phyloP scores from a whole-genome alignment of 2,113 vertebrate species.

The Mola mola region DNA sequence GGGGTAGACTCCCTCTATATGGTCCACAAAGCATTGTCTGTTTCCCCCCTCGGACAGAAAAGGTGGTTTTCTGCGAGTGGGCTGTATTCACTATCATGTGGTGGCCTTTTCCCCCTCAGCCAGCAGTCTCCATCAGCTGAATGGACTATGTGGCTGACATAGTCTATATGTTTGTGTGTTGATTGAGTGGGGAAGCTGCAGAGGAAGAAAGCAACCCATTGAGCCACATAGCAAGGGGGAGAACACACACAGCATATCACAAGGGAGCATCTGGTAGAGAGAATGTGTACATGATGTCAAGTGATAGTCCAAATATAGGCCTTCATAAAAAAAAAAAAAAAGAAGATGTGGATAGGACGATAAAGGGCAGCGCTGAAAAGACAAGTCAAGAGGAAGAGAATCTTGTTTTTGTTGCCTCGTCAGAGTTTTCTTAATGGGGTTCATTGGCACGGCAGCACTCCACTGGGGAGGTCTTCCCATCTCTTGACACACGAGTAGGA shows the following conservation, averaged over 20 bases:
- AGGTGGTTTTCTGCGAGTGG: conserved; percentile 79
- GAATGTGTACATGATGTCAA: conserved; percentile 82
- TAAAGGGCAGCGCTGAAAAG: conserved; percentile 63
- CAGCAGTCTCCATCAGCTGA: conserved; percentile 75
- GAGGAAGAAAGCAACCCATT: conserved; percentile 78
- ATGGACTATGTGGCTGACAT: conserved; percentile 73
- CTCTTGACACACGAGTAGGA: conserved; percentile 68
- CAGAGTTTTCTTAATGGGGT: conserved; percentile 62
- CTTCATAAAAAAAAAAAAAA: conserved; percentile 71
- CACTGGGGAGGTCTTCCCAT: conserved; percentile 46
- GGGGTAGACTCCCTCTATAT: conserved; percentile 76
- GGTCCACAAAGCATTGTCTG: conserved; percentile 83
- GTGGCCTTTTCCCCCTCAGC: conserved; percentile 71
- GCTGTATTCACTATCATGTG: conserved; percentile 77
- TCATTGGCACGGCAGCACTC: conserved; percentile 35
- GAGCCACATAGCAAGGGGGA: conserved; percentile 63
- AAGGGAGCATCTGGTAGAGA: conserved; percentile 79
- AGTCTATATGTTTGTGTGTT: conserved; percentile 76
- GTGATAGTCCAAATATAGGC: conserved; percentile 80
- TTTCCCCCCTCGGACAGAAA: conserved; percentile 69
- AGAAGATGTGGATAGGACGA: conserved; percentile 63
- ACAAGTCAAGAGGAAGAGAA: conserved; percentile 62
- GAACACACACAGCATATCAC: conserved; percentile 79
- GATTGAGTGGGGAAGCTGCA: conserved; percentile 44
- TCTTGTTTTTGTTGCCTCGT: conserved; percentile 72